Percentiles rank a stretch among this genome's conserved stretches.
These are phyloP conservation scores for Helostoma temminkii DNA, from an alignment of 2,797 vertebrate genomes.

Conservation along the genomic window DNA sequence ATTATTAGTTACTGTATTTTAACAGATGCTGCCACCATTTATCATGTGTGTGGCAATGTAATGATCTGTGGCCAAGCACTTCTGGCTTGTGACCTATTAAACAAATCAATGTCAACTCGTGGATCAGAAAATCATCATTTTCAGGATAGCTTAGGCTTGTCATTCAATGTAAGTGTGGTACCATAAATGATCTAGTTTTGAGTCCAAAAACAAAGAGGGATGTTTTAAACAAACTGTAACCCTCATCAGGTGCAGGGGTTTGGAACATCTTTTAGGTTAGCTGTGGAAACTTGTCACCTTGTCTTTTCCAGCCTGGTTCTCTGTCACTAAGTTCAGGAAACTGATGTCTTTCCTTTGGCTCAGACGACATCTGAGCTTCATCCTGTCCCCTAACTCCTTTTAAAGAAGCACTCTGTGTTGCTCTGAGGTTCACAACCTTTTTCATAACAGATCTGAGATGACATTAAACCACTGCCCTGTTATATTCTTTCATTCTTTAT, in stretches of 20 bases:
- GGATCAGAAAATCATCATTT: not conserved
- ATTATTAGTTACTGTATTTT: too few species aligned
- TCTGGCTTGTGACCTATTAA: too few species aligned
- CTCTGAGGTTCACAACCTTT: constrained; percentile 41
- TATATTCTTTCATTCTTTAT: constrained; percentile 11
- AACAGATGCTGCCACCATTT: not conserved
- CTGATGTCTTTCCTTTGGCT: constrained; percentile 29
- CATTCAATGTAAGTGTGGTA: not conserved
- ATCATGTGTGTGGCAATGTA: not conserved
- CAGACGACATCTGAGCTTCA: constrained; percentile 26
- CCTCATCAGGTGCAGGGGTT: not conserved
- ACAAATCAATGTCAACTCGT: not conserved
- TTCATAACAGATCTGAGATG: constrained; percentile 45
- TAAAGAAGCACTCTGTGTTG: constrained; percentile 41
- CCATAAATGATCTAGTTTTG: not conserved
- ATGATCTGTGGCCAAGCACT: not conserved
- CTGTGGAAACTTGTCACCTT: constrained; percentile 29
- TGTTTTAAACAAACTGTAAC: not conserved
- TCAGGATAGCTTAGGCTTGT: not conserved
- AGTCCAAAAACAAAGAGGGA: not conserved
- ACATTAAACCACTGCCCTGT: constrained; percentile 46
- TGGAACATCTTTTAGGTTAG: constrained; percentile 35
- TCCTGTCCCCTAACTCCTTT: constrained; percentile 22
- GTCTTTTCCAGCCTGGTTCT: constrained; percentile 26
- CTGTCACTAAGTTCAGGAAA: constrained; percentile 39